Conservation (phyloP, 2,797 vertebrate species). For the Sebastes paucispinis region DNA sequence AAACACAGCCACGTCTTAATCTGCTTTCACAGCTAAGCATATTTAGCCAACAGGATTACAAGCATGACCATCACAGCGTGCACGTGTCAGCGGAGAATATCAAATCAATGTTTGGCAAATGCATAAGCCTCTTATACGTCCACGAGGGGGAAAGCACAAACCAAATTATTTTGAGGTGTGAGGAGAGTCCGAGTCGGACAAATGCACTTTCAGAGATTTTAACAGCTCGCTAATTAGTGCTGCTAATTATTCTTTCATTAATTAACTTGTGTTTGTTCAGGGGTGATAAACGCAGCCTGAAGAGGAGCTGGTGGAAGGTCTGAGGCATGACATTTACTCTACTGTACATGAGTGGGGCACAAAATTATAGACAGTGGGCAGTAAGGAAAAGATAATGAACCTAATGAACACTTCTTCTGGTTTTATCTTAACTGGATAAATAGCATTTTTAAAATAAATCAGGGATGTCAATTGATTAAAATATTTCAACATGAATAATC, state of each 20-base stretch:
- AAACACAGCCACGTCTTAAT: constrained; percentile 79
- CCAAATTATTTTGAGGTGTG: constrained; percentile 68
- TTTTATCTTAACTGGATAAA: neutral
- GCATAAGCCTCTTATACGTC: constrained; percentile 74
- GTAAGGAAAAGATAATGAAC: neutral
- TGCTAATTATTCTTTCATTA: constrained; percentile 60
- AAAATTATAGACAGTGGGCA: neutral
- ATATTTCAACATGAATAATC: too few species aligned
- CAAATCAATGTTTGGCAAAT: constrained; percentile 73
- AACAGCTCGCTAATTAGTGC: constrained; percentile 60
- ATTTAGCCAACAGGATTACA: constrained; percentile 83
- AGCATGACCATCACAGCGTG: constrained; percentile 77
- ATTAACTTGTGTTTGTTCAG: constrained; percentile 50
- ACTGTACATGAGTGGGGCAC: constrained; percentile 1
- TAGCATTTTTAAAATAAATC: neutral
- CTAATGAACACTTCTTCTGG: neutral
- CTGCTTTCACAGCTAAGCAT: constrained; percentile 82
- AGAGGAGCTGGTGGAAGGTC: constrained; percentile 19
- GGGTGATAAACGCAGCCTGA: constrained; percentile 41
- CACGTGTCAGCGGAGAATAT: constrained; percentile 77
- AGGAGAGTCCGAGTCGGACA: constrained; percentile 39
- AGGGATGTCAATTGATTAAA: too few species aligned
- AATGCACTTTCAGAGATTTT: constrained; percentile 57
- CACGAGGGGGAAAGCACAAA: constrained; percentile 56
- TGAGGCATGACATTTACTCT: constrained; percentile 33